Evolutionary conservation across 2,113 vertebrate genomes (phyloP).

Genomic region (Okapia johnstoni): DNA sequence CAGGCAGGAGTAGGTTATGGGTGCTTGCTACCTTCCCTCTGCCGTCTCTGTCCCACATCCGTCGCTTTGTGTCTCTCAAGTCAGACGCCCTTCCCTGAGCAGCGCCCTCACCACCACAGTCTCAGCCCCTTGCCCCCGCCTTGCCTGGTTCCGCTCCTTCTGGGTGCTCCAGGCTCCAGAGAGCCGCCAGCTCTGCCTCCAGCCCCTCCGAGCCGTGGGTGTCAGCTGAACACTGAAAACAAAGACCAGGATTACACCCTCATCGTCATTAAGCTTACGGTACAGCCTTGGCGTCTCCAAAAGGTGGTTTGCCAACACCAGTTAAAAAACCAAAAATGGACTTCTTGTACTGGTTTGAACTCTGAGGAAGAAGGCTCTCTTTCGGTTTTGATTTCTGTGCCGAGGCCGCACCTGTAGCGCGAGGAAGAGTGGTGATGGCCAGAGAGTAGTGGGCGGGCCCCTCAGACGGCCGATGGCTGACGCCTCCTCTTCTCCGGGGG

Average conservation of each 20-base stretch:
- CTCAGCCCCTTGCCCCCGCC: background rate
- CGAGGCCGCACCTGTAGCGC: background rate
- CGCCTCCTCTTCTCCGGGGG: background rate
- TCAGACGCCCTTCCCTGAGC: background rate
- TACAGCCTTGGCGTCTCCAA: background rate
- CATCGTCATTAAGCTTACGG: background rate
- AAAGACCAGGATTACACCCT: background rate
- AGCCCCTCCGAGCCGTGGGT: background rate
- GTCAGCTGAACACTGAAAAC: background rate
- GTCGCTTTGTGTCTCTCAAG: background rate
- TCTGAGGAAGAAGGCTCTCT: background rate
- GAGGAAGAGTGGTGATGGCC: background rate
- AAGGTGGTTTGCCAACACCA: background rate
- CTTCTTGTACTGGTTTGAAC: background rate
- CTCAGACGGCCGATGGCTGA: background rate
- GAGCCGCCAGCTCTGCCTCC: background rate
- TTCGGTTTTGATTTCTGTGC: background rate
- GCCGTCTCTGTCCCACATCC: background rate
- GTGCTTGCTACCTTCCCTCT: background rate
- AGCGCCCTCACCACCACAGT: background rate
- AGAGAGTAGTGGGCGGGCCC: background rate
- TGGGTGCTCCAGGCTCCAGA: background rate
- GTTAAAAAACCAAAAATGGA: background rate
- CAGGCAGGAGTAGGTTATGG: background rate
- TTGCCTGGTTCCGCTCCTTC: background rate